Conservation (phyloP, 2,797 vertebrate genomes). For the Psittacula derbiana region DNA sequence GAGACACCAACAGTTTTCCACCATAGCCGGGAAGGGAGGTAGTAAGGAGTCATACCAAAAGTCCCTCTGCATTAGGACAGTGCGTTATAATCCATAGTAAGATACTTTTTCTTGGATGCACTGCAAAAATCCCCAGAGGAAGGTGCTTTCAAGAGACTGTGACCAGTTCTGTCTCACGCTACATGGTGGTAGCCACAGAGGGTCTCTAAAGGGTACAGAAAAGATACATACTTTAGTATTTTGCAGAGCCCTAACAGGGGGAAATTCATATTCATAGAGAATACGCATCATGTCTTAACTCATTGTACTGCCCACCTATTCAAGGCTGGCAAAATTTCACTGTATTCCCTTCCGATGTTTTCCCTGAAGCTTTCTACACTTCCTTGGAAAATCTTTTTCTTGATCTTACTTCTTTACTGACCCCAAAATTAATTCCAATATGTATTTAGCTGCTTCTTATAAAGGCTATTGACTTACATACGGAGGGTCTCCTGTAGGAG, state of each 20-base stretch:
- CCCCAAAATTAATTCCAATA: background rate
- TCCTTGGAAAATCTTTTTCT: background rate
- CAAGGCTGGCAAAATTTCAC: background rate
- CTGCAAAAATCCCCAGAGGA: background rate
- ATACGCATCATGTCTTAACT: background rate
- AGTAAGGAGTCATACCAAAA: background rate
- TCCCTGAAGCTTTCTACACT: background rate
- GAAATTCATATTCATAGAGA: background rate
- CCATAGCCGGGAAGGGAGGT: background rate
- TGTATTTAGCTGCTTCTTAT: background rate
- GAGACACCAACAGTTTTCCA: background rate
- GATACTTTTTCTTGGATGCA: background rate
- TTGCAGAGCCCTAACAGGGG: background rate
- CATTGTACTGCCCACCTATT: background rate
- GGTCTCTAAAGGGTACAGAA: background rate
- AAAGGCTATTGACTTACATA: background rate
- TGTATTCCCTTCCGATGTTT: background rate
- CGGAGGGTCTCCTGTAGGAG: background rate
- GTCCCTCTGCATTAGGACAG: background rate
- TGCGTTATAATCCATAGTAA: background rate
- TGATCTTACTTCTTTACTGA: background rate
- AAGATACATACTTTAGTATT: background rate
- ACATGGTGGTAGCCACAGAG: accelerated
- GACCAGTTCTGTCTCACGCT: background rate
- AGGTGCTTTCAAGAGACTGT: background rate